Evolutionary conservation across 2,113 vertebrate species (phyloP), one percentile per base, ranked within the genome.

Genomic region (Trichechus manatus): DNA sequence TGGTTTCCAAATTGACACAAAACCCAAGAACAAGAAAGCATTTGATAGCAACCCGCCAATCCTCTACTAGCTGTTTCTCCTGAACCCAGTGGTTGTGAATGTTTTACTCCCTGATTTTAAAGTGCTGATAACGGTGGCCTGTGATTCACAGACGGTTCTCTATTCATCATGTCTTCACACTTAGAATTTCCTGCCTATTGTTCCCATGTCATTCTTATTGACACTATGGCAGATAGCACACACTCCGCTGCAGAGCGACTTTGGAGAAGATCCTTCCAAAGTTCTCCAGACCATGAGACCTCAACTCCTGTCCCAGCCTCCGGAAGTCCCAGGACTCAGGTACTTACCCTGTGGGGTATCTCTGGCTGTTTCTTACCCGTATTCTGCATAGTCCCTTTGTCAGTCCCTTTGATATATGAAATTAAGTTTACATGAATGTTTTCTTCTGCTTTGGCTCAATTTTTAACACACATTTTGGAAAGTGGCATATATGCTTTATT

Each of bases 1-100:
- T 74, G 66, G 70, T 81, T 84, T 94, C 87, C 59, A 90, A 39
- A 61, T 5, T 91, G 87, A 81, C 82, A 93, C 23, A 88, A 78
- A 90, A 87, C 36, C 94, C 33, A 59, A 59, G 78, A 74, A 59
- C 74, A 68, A 94, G 83, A 87, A 92, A 85, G 20, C 44, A 31
- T 86, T 61, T 42, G 19, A 14, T 13, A 74, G 23, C 29, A 20
- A 85, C 64, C 47, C 63, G 47, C 2, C 87, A 84, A 63, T 66
- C 47, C 23, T 56, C 29, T 83, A 23, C 42, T 42, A 75, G 27
- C 13, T 47, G 11, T 50, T 85, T 64, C 47, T 91, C 36, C 25
- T 82, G 87, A 75, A 68, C 27, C 29, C 6, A 68, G 59, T 33
- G 25, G 22, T 36, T 17, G 44, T 33, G 11, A 36, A 33, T 27